phyloP scores from a whole-genome alignment of 2,113 vertebrate genomes.

The Gymnogyps californianus region DNA sequence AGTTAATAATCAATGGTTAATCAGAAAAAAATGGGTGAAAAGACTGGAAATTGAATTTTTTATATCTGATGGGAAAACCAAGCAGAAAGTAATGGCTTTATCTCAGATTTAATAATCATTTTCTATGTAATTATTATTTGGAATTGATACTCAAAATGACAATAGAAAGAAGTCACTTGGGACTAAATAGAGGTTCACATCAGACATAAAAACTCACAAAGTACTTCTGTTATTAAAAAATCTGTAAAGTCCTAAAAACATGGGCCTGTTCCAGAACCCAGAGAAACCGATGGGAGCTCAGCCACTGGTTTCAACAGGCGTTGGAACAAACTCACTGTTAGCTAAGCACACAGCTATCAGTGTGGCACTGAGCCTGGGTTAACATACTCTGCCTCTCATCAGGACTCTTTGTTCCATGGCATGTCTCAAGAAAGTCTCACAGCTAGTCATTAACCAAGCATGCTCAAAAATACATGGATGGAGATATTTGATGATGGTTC shows the following conservation, averaged over 20 bases:
- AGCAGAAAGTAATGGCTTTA: not conserved
- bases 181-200: not conserved
- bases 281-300: not conserved
- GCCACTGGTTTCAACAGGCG: not conserved
- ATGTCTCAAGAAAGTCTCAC: not conserved
- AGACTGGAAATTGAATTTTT: not conserved
- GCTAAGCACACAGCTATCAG: slow-evolving; percentile 30
- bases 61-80: not conserved
- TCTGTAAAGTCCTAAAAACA: not conserved
- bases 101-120: not conserved
- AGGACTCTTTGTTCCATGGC: not conserved
- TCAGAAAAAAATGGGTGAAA: not conserved
- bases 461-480: not conserved
- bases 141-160: not conserved
- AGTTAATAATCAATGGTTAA: not conserved
- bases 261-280: not conserved
- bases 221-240: not conserved
- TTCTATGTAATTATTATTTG: not conserved
- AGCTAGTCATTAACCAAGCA: not conserved
- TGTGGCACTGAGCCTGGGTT: slow-evolving; percentile 31
- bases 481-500: not conserved
- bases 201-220: not conserved
- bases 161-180: not conserved
- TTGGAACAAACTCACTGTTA: slow-evolving; percentile 22
- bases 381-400: not conserved